Evolutionary conservation across 2,888 invertebrate species (phyloP).

Genomic region (Malthinus seriepunctatus): DNA sequence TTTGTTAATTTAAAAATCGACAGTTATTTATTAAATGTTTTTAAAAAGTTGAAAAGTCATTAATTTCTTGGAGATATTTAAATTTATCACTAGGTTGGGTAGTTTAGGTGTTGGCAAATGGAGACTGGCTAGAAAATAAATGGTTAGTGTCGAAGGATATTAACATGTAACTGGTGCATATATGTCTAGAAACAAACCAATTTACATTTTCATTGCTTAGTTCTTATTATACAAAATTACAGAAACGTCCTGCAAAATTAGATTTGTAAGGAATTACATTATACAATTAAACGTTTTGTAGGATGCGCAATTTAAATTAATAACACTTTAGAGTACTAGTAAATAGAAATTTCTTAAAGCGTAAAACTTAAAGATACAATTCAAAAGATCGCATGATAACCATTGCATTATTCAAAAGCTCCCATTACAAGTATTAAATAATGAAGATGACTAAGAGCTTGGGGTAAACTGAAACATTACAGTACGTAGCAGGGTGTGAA

Average conservation of each 20-base stretch:
- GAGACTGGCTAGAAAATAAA: conserved; percentile 39
- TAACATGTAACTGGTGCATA: conserved; percentile 26
- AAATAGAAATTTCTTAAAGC: not conserved
- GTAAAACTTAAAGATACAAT: conserved; percentile 9
- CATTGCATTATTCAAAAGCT: conserved; percentile 20
- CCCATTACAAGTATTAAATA: conserved; percentile 28
- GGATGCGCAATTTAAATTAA: not conserved
- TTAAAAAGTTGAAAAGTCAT: conserved; percentile 39
- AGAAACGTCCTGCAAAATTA: conserved; percentile 10
- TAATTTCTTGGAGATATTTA: conserved; percentile 43
- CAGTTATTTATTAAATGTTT: conserved; percentile 36
- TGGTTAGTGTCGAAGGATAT: conserved; percentile 40
- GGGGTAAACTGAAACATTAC: conserved; percentile 25
- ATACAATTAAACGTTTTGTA: conserved; percentile 8
- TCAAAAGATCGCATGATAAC: conserved; percentile 17
- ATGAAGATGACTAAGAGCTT: conserved; percentile 26
- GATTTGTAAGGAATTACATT: conserved; percentile 9
- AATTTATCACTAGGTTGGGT: conserved; percentile 41
- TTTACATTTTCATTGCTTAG: conserved; percentile 10
- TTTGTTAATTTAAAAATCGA: conserved; percentile 2
- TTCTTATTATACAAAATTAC: not conserved
- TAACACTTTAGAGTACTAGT: too few species aligned
- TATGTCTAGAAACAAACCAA: conserved; percentile 5
- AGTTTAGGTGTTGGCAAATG: conserved; percentile 44
- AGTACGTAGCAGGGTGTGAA: conserved; percentile 38